phyloP scores from a whole-genome alignment of 2,888 invertebrate genomes.

The Selenia dentaria region DNA sequence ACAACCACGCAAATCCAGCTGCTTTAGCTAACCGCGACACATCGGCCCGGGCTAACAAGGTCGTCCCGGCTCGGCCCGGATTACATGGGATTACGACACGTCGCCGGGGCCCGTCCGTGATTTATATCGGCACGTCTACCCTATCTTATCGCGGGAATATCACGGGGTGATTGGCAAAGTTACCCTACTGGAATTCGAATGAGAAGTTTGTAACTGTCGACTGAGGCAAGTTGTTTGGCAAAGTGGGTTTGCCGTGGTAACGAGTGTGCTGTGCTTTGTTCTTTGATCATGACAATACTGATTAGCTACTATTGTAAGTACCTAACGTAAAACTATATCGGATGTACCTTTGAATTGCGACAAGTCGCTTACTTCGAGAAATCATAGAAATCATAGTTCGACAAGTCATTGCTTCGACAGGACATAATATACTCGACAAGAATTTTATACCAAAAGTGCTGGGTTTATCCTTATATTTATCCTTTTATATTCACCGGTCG shows the following conservation, averaged over 20 bases:
- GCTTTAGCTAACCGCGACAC: constrained; percentile 1
- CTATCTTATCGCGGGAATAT: constrained; percentile 5
- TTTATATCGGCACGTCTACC: constrained; percentile 28
- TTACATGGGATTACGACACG: constrained; percentile 32
- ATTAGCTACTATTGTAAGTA: neutral
- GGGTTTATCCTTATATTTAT: too few species aligned
- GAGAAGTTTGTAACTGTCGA: neutral
- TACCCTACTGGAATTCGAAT: constrained; percentile 1
- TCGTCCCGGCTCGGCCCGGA: constrained; percentile 19
- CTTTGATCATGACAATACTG: neutral
- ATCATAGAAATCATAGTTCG: too few species aligned
- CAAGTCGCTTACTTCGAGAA: too few species aligned
- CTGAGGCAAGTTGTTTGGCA: neutral
- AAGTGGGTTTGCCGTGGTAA: neutral
- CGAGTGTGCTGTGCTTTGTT: neutral
- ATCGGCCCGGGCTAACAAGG: constrained; percentile 17
- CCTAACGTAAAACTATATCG: too few species aligned
- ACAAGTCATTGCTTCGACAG: too few species aligned
- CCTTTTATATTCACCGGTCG: too few species aligned
- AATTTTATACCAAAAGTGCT: too few species aligned
- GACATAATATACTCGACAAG: too few species aligned
- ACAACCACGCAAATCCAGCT: constrained; percentile 2
- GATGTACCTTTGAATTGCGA: too few species aligned
- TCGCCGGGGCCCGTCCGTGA: constrained; percentile 24
- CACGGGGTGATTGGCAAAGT: constrained; percentile 2